Evolutionary conservation across 2,888 invertebrate species (phyloP).

Genomic region (Cremastinae sp.): DNA sequence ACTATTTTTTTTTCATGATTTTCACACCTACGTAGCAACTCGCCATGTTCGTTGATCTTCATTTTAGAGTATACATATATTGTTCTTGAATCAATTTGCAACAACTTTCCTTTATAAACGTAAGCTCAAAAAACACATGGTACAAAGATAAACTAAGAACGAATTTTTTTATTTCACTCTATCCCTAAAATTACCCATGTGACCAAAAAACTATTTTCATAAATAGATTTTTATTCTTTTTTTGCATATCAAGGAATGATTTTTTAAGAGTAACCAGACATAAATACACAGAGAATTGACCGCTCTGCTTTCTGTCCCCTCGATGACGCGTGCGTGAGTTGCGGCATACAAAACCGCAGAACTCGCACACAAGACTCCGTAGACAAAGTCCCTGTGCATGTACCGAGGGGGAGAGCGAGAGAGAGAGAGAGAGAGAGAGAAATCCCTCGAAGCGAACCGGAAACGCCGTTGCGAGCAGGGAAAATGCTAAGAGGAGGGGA

Average conservation of each 20-base stretch:
- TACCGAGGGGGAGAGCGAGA: conserved; percentile 29
- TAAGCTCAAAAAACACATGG: too few relatives aligned
- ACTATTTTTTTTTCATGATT: too few relatives aligned
- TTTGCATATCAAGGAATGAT: too few relatives aligned
- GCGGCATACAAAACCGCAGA: conserved; percentile 58
- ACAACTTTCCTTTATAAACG: too few relatives aligned
- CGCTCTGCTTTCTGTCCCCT: conserved; percentile 72
- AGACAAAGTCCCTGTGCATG: conserved; percentile 8
- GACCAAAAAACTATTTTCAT: too few relatives aligned
- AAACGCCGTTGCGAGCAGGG: conserved; percentile 67
- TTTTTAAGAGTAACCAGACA: conserved; percentile 15
- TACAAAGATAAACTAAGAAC: too few relatives aligned
- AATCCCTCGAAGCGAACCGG: conserved; percentile 77
- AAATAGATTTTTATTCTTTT: neutral
- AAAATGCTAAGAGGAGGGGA: conserved; percentile 39
- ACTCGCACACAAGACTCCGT: conserved; percentile 40
- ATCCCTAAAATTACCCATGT: too few relatives aligned
- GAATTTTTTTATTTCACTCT: too few relatives aligned
- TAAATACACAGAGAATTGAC: conserved; percentile 57
- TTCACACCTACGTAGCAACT: too few relatives aligned
- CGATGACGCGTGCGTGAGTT: conserved; percentile 54
- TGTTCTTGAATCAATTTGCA: too few relatives aligned
- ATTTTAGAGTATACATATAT: too few relatives aligned
- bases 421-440: conserved; percentile 37
- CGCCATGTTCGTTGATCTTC: too few relatives aligned